Conservation (phyloP, 2,797 vertebrate species). For the Catamblyrhynchus diadema region DNA sequence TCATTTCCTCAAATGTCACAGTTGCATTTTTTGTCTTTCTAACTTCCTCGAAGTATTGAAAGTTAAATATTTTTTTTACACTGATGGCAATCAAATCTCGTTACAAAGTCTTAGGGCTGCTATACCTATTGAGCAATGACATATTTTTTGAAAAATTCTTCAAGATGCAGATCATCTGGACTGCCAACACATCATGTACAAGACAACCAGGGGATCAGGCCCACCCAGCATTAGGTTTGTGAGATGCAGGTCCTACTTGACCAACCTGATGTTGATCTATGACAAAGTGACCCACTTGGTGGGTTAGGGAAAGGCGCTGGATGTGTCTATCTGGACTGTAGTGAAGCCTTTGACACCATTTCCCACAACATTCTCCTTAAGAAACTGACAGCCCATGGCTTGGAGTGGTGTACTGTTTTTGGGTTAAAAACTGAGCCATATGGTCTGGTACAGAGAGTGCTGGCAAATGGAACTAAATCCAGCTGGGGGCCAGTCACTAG, state of each 20-base stretch:
- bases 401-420: not conserved
- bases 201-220: not conserved
- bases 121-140: not conserved
- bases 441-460: not conserved
- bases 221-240: not conserved
- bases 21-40: constrained; percentile 57
- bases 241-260: not conserved
- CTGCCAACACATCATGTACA: not conserved
- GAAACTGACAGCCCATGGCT: not conserved
- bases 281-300: not conserved
- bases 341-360: not conserved
- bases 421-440: not conserved
- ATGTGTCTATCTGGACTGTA: not conserved
- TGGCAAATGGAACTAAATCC: not conserved
- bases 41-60: constrained; percentile 48
- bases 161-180: not conserved
- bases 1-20: constrained; percentile 65
- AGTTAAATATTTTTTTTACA: constrained; percentile 55
- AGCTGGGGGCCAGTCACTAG: too few relatives aligned
- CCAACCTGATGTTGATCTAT: not conserved
- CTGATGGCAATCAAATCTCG: constrained; percentile 13
- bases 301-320: not conserved
- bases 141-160: not conserved
- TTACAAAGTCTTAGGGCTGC: not conserved
- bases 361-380: not conserved